Evolutionary conservation across 2,888 invertebrate species (phyloP).

Genomic region (Xylota sylvarum): DNA sequence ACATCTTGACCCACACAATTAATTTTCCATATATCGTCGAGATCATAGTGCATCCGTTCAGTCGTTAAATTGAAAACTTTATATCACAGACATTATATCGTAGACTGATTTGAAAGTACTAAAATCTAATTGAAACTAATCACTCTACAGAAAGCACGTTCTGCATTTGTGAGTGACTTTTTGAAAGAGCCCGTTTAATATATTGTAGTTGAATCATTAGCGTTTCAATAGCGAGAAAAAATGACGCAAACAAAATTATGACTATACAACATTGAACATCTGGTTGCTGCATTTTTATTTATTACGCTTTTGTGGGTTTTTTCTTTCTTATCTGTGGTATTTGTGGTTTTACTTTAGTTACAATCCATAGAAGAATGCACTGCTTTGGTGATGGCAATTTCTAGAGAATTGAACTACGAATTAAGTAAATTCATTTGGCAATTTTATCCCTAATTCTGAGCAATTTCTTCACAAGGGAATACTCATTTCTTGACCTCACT

Average conservation of each 20-base stretch:
- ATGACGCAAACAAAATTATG: not conserved
- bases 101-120: constrained; percentile 38
- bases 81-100: not conserved
- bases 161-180: not conserved
- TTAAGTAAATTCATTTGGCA: not conserved
- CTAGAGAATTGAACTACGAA: not conserved
- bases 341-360: not conserved
- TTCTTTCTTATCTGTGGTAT: not conserved
- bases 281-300: not conserved
- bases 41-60: not conserved
- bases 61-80: constrained; percentile 7
- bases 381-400: not conserved
- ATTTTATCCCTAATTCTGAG: not conserved
- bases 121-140: constrained; percentile 42
- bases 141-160: constrained; percentile 6
- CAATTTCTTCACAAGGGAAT: no score
- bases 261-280: not conserved
- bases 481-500: no score
- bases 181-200: not conserved
- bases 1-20: constrained; percentile 2
- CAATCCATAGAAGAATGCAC: not conserved
- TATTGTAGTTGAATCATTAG: no score
- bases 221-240: no score
- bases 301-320: not conserved
- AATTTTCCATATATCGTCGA: not conserved